Conservation (phyloP, 2,888 invertebrate species). For the Coenonympha glycerion region DNA sequence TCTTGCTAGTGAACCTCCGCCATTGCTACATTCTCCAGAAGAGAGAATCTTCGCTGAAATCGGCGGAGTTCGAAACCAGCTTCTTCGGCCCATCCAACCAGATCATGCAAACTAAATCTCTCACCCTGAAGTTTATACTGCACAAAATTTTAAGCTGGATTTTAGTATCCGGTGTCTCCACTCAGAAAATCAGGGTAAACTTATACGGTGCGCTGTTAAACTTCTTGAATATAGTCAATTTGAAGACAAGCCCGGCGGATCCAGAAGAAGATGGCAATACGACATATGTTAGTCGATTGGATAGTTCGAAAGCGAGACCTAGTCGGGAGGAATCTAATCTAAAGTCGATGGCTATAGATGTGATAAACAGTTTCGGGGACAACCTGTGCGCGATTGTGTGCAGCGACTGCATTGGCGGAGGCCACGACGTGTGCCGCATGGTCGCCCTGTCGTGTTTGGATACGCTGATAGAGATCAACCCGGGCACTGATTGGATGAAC, state of each 20-base stretch:
- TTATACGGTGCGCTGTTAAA: constrained; percentile 89
- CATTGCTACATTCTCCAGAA: constrained; percentile 79
- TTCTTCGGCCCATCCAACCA: constrained; percentile 66
- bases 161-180: constrained; percentile 84
- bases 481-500: constrained; percentile 75
- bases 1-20: constrained; percentile 85
- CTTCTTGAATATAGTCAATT: constrained; percentile 83
- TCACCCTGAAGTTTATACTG: constrained; percentile 82
- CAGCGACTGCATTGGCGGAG: constrained; percentile 87
- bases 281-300: constrained; percentile 80
- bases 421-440: constrained; percentile 93
- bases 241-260: constrained; percentile 61
- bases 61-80: constrained; percentile 58
- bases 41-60: constrained; percentile 53
- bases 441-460: constrained; percentile 88
- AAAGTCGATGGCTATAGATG: constrained; percentile 62
- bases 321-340: constrained; percentile 53
- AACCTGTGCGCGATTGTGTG: constrained; percentile 86
- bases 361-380: constrained; percentile 84
- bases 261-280: constrained; percentile 55
- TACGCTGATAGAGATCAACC: constrained; percentile 84
- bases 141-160: constrained; percentile 90
- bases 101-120: constrained; percentile 77
- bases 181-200: constrained; percentile 89
- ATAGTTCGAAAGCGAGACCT: constrained; percentile 68